Percentiles rank a stretch among this genome's conserved stretches.
Conservation (phyloP, 1,140 invertebrate species). For the Meloidogyne chitwoodi region DNA sequence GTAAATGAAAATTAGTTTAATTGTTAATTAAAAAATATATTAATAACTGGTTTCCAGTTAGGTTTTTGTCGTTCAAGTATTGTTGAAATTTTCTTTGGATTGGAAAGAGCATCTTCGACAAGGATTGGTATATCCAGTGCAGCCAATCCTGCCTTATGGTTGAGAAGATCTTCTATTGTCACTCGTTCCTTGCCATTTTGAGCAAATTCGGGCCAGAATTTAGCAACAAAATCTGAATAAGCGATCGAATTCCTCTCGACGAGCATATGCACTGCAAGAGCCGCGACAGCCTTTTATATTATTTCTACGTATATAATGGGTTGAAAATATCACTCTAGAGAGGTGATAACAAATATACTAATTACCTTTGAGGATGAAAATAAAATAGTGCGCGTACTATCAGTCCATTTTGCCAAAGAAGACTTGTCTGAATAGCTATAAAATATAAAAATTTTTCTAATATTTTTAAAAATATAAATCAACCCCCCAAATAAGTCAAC, state of each 20-base stretch:
- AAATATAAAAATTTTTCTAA: background rate
- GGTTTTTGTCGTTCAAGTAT: constrained; percentile 49
- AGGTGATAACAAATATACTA: background rate
- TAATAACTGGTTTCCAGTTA: constrained; percentile 44
- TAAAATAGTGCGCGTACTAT: constrained; percentile 49
- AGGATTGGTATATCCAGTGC: constrained; percentile 20
- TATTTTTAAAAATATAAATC: constrained; percentile 15
- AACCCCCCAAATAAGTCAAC: constrained; percentile 55
- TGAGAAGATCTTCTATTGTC: constrained; percentile 61
- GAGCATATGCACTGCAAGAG: constrained; percentile 59
- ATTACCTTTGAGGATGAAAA: constrained; percentile 52
- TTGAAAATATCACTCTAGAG: no score
- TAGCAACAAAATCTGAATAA: constrained; percentile 59
- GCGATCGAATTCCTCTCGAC: constrained; percentile 61
- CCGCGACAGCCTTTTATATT: constrained; percentile 56
- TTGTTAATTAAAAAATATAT: no score
- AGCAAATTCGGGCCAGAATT: constrained; percentile 64
- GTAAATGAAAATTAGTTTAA: background rate
- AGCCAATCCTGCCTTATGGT: constrained; percentile 59
- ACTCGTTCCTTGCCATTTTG: constrained; percentile 62
- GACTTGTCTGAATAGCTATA: constrained; percentile 29
- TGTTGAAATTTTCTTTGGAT: constrained; percentile 39
- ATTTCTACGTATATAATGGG: no score
- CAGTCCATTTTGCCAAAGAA: constrained; percentile 39
- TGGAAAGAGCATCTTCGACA: constrained; percentile 13